Evolutionary conservation across 2,888 invertebrate genomes (phyloP), one percentile per base, ranked within the genome.

Genomic region (Netelia inedita): DNA sequence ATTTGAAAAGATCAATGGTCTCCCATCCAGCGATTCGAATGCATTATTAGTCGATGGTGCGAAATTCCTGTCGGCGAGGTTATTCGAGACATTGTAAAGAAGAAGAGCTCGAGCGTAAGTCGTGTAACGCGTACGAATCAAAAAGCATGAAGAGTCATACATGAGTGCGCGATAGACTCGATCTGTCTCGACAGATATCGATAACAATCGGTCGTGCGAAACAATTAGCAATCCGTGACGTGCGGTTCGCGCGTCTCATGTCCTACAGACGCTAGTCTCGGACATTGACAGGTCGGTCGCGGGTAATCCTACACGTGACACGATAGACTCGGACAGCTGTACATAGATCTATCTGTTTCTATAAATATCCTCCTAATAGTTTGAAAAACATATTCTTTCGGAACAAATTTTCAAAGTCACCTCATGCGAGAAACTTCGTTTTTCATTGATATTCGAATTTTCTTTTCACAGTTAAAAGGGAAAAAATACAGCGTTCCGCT

Each of bases 201-300:
- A 89, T 89, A 89, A 85, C 90, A 87, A 80, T 88, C 89, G 89
- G 88, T 90, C 89, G 89, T 89, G 92, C 89, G 90, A 91, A 90
- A 89, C 90, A 90, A 92, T 92, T 91, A 91, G 88, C 88, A 90
- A 89, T 88, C 90, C 90, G 89, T 89, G 88, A 88, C 90, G 88
- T 88, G 87, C 86, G 88, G 88, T 86, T 87, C 76, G 85, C 79
- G 74, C 89, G 89, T 89, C 28, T 88, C 83, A 81, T 59, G 46
- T 41, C 21, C 35, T 63, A 68, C 65, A 71, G 74, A 82, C 75
- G 63, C 79, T 85, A 83, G 68, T 79, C 86, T 87, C 85, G 82
- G 84, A 72, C 82, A 85, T 71, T 86, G 87, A 88, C 89, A 87
- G 89, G 88, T 90, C 89, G 89, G 53, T 78, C 87, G 89, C 88